Evolutionary conservation across 2,888 invertebrate genomes (phyloP), one percentile per base, ranked within the genome.

Genomic region (Drosophila dives): DNA sequence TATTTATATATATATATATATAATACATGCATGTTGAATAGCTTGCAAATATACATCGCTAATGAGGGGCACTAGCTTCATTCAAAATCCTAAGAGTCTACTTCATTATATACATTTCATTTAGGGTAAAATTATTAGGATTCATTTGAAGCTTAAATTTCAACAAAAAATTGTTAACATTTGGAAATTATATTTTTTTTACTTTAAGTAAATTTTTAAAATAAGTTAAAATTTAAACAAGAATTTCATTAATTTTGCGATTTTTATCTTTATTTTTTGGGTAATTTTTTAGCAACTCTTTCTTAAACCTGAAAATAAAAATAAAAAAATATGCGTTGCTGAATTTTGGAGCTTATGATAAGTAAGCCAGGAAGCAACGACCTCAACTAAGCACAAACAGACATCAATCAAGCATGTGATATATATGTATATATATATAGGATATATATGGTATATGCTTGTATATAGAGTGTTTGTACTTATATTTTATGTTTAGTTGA

Each of bases 401-500:
- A 15, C 48, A 33, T 48, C 36, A 36, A 34, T 36, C 59, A 49
- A 34, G 17, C 48, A 29, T 26, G 36, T 32, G 12, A 38, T 38
- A 17, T 34, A 56, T 12, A 45, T 29, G 42, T 20, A 36, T 15
- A 50, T 23, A 50, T 23, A 17, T 12, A 54, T 45, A 12, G 51
- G 2, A 15, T 34, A 17, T 36, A 50, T 48, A n/a, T 34, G n/a
- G 40, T n/a, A 48, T 11, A n/a, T 40, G 12, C 50, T 42, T 11
- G n/a, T 15, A 29, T 40, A 48, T 58, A 32, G 56, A 20, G 23
- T 34, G n/a, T 42, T 34, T 42, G 26, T 33, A 15, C 65, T 54
- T 68, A 56, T 62, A 70, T 76, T 59, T 67, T 61, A 58, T 74
- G 53, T 75, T 58, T 53, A 55, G 73, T 69, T 50, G 67, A 73